Base-by-base conservation (phyloP, 23 tunicate genomes). In the Botrylloides violaceus region DNA sequence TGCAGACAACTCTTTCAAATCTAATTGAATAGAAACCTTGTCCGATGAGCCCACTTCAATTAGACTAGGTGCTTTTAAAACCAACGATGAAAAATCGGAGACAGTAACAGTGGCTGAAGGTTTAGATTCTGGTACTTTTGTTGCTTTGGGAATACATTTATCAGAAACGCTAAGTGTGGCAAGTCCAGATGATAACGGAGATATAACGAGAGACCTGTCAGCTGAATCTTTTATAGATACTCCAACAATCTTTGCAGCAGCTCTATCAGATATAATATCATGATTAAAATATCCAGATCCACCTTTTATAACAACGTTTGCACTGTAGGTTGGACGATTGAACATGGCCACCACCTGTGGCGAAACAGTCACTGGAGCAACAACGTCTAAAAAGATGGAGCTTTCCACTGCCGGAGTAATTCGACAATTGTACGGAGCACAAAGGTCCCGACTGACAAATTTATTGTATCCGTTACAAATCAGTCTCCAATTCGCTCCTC, bases 261-360 rank as follows among this genome's bases (percentile, higher is more conserved):
- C 36, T 3, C 36, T 57, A 6, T 72, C 75, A 31, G 71, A 78
- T 5, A 26, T 33, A 39, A 81, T 34, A 23, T 58, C 25, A 24
- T 66, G 70, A 32, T 23, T 1, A 28, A 81, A 88, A 66, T 88
- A 58, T 22, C 96, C 96, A 3, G 96, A 88, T 2, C 96, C 96
- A 9, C 96, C 96, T n/a, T 2, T n/a, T 24, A 88, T 72, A 6
- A n/a, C 22, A 25, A 88, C 50, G 7, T 57, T 59, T 2, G 29
- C 71, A 27, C 77, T 72, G 50, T 25, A 71, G 71, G 77, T 81
- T 20, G 39, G 75, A 23, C 85, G 80, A 70, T 88, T 88, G 77
- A 76, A 88, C 59, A 88, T 32, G 0, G 77, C 65, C 3, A 88
- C 21, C 2, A 37, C 12, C 36, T 21, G 25, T 19, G 88, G 84